Conservation (phyloP, 2,888 invertebrate genomes). For the Eupithecia inturbata region DNA sequence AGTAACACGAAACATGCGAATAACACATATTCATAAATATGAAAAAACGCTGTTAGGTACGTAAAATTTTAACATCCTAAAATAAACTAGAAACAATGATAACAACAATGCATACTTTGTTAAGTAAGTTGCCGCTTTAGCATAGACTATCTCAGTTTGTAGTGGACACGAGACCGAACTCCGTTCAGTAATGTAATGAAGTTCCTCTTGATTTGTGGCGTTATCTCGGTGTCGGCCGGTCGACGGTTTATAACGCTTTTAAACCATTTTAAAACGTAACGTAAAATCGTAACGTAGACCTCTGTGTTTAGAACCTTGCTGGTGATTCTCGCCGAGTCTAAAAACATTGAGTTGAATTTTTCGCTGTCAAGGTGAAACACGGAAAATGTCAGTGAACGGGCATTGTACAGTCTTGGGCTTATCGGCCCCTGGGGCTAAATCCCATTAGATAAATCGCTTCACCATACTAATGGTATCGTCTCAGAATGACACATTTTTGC, state of each 20-base stretch:
- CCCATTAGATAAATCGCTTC: no score
- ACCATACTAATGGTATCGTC: no score
- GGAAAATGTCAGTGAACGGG: not conserved
- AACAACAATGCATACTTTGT: not conserved
- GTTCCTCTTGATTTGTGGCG: constrained; percentile 71
- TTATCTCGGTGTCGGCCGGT: constrained; percentile 65
- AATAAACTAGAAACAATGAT: not conserved
- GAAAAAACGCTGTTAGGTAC: not conserved
- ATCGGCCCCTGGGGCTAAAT: no score
- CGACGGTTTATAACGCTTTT: constrained; percentile 64
- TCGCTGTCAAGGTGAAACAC: not conserved
- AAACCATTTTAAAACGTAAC: constrained; percentile 26
- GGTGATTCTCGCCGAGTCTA: not conserved
- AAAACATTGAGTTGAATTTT: not conserved
- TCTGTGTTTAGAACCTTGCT: not conserved
- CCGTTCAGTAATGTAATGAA: constrained; percentile 68
- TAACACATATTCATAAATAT: not conserved
- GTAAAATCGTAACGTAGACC: not conserved
- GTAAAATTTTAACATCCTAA: not conserved
- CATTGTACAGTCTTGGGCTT: not conserved
- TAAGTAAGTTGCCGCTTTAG: not conserved
- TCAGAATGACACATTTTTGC: no score
- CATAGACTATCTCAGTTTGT: not conserved
- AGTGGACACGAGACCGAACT: constrained; percentile 33
- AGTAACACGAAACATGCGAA: not conserved